Evolutionary conservation across 1,140 invertebrate genomes (phyloP), one percentile per base, ranked within the genome.

Genomic region (Aphaenogaster ashmeadi): DNA sequence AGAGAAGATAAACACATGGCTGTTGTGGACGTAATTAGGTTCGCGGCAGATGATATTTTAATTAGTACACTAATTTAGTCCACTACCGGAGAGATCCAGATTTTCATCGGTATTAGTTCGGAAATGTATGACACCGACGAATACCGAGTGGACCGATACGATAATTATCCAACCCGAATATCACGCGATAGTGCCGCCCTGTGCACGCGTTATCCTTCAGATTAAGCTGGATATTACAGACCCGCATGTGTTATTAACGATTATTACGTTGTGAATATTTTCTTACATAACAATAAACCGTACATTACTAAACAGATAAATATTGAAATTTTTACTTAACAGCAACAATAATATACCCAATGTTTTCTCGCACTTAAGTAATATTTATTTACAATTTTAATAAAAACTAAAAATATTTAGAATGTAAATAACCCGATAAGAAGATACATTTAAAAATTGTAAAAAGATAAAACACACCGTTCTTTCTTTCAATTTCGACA

Each of bases 81-180:
- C 18, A 50, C 27, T 38, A 44, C 15, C 75, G 54, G 36, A 21
- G 62, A 81, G 64, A 71, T 71, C 36, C 36, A 81, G 64, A 81
- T 81, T 81, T 81, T 81, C 78, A 71, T 54, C 47, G 50, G 64
- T 71, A 81, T 81, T 81, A 81, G 33, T 41, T 56, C 47, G 78
- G 36, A 54, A 69, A 80, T 80, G 36, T 80, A 81, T 54, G 78
- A 81, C 36, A 81, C 7, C 78, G 62, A 69, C 62, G 47, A 69
- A 27, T 69, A 41, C 62, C 47, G 78, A 81, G 64, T 44, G 62
- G 47, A n/a, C 78, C 78, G 47, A 54, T 71, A 41, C 64, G 64
- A 81, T 81, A 81, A 81, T 81, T 81, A 81, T 81, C 64, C 67
- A 56, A 3, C 47, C 13, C 47, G 44, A 36, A 71, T 80, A 80